Base-by-base conservation (phyloP, 2,888 invertebrate species). In the Ornithoptera priamus region DNA sequence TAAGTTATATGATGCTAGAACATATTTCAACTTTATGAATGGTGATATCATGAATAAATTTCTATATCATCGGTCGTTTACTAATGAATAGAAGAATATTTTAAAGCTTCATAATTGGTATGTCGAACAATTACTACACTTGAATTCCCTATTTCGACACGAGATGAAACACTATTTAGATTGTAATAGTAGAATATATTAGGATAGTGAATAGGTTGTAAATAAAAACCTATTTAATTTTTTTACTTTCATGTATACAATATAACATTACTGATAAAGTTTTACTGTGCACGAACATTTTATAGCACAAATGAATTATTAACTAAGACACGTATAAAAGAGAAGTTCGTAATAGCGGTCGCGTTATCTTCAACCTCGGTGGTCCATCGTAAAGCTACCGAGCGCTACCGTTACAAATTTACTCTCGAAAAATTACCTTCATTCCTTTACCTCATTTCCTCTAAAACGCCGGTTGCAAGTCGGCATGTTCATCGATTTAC, bases 351-450 rank as follows among this genome's bases (percentile, higher is more conserved):
- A 69, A 69, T 62, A 42, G 57, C 69, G 62, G 56, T 62, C 65
- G 50, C 50, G 58, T 58, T 68, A 68, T 68, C 62, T 63, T 59
- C 70, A 24, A 61, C 82, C 77, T 74, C 81, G 86, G 88, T 86
- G 87, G 88, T 85, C 87, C 77, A 74, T 67, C 76, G 73, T 75
- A 75, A 79, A 77, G 77, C 79, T 77, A 78, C 79, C 71, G 75
- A 72, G 71, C 74, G 75, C 73, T 74, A 83, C 85, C 86, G 85
- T 85, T 84, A 87, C 84, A 73, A 85, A 86, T 86, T 76, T 76
- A 75, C 80, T 75, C 83, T 85, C 81, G 80, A 82, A 84, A 83
- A 81, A 82, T 81, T 80, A 80, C 77, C 75, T 77, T 74, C 76
- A 71, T 74, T 75, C 73, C 75, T 36, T 50, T 58, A 59, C 68